Evolutionary conservation across 2,113 vertebrate species (phyloP), one percentile per base, ranked within the genome.

Genomic region (Phalacrocorax brasilianus): DNA sequence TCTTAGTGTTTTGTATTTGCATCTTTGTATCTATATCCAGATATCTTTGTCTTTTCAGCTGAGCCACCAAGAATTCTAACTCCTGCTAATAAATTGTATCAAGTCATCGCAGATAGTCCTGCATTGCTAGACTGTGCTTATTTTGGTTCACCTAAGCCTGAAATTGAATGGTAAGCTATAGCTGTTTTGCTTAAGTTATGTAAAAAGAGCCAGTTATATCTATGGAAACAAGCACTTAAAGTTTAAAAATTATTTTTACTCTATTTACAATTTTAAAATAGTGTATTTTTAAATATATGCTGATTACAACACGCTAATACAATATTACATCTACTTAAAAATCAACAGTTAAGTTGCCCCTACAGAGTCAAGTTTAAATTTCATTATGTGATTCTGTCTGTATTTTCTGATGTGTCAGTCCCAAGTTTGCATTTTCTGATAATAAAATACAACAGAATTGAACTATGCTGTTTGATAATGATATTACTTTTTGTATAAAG

Each of bases 91-190:
- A 98, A 98, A 87, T 95, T 99, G 33, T 99, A 99, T 97, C 99
- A 99, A 97, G 98, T 99, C 86, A 99, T 99, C 12, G 97, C 96
- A 87, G 98, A 99, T 78, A 98, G 97, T 59, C 98, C 94, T 0
- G 99, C 99, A 20, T 73, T 99, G 33, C 88, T 99, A 42, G 98
- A 99, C 71, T 99, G 99, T 89, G 96, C 97, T 49, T 98, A 98
- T 94, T 99, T 99, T 94, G 99, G 99, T 42, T 99, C 99, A 58
- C 99, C 99, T 93, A 97, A 99, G 71, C 99, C 99, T 45, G 97
- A 98, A 93, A 98, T 99, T 94, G 98, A 98, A 95, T 99, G 99
- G 99, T 99, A 97, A 98, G 98, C 93, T 68, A 42, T 33, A 28
- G 32, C n/a, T 42, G 10, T 61, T 80, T 22, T 92, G 47, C 33